These are phyloP conservation scores for Drosophila mimica DNA, from an alignment of 2,888 invertebrate species.

Conservation along the genomic window DNA sequence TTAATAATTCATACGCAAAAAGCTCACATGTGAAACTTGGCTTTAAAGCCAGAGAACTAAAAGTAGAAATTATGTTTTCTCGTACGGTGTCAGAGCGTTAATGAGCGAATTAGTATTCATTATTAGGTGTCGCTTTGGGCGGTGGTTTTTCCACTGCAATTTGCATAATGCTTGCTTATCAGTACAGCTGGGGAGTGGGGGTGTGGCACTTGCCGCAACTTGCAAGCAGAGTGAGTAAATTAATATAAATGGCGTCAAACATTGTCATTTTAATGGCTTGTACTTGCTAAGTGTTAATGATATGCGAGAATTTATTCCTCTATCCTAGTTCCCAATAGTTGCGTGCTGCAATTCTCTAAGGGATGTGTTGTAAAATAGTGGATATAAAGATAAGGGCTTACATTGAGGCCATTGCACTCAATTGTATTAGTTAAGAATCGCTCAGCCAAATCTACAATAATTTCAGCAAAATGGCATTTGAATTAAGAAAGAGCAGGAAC, in stretches of 20 bases:
- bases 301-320: conserved; percentile 18
- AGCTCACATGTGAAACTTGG: conserved; percentile 35
- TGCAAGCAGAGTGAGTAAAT: conserved; percentile 69
- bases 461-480: background rate
- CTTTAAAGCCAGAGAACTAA: conserved; percentile 43
- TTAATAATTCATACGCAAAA: conserved; percentile 81
- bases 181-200: conserved; percentile 26
- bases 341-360: conserved; percentile 38
- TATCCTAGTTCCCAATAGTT: conserved; percentile 24
- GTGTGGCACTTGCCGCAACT: conserved; percentile 47
- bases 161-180: conserved; percentile 70
- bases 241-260: conserved; percentile 67
- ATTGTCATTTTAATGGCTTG: conserved; percentile 57
- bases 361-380: background rate
- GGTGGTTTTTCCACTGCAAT: conserved; percentile 35
- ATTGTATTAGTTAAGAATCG: background rate
- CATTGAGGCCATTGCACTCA: background rate
- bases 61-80: conserved; percentile 60
- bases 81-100: conserved; percentile 60
- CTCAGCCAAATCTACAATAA: background rate
- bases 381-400: background rate
- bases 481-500: background rate
- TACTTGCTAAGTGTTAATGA: conserved; percentile 50
- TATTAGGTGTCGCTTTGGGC: conserved; percentile 66
- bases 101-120: conserved; percentile 82